Base-by-base conservation (phyloP, 2,888 invertebrate genomes). In the Hypolimnas misippus region DNA sequence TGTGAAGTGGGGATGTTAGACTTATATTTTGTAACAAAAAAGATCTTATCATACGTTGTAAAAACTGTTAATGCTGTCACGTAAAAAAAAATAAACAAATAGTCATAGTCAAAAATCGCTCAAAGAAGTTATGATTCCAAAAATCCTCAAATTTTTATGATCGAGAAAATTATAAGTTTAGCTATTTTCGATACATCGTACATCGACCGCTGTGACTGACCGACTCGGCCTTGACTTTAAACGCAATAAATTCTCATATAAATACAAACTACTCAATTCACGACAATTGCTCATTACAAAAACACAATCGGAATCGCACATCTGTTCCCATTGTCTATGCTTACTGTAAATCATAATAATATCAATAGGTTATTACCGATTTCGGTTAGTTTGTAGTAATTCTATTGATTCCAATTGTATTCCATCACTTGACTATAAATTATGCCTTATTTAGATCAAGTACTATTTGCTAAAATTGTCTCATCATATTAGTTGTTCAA, bases 221-320 rank as follows among this genome's bases (percentile, higher is more conserved):
- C 35, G 44, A 54, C 29, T 21, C 31, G 33, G 54, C 65, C 62
- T 62, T 62, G 64, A 64, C 64, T 57, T 57, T 57, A 14, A 16
- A 33, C 49, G 49, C 59, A 50, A 66, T 60, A 63, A 60, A 66
- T 63, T 21, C 35, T 42, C 57, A 61, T 63, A 35, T 57, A 58
- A 55, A 1, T 51, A 44, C n/a, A 51, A 51, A 52, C 21, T 29
- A 42, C n/a, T 4, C 51, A 55, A 57, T 61, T 54, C 31, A 44
- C 35, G 40, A 12, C 60, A 50, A 55, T 49, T 31, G 40, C 31
- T 46, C n/a, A 21, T 52, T 40, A 49, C 35, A 49, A 31, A 46
- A 63, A 38, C 55, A 55, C 25, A 55, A 46, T 55, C n/a, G 21
- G 50, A 19, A 57, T 2, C 8, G 19, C 25, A 29, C 44, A 59